These are phyloP conservation scores for Papilio machaon DNA, from an alignment of 1,140 invertebrate species.

Conservation along the genomic window DNA sequence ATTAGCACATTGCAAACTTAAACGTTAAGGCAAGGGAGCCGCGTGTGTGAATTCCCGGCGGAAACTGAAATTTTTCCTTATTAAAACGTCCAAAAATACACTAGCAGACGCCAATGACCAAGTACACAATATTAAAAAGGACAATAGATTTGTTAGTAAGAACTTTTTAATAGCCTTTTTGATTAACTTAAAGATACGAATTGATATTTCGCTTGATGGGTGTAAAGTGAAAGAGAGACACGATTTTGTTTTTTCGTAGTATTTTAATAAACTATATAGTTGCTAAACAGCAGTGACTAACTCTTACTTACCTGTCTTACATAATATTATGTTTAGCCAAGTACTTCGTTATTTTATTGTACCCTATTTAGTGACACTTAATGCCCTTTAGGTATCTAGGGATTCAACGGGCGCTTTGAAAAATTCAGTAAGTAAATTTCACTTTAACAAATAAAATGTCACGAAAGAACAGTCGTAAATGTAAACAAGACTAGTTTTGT, in stretches of 20 bases:
- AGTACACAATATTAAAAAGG: not conserved
- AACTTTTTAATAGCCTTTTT: too few species aligned
- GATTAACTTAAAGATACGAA: too few species aligned
- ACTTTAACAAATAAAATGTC: not conserved
- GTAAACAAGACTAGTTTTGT: not conserved
- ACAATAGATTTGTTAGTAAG: not conserved
- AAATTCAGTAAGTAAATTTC: constrained; percentile 5
- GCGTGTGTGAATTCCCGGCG: not conserved
- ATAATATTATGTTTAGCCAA: not conserved
- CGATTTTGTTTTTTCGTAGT: not conserved
- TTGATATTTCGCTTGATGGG: too few species aligned
- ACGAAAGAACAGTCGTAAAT: not conserved
- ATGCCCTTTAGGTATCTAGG: not conserved
- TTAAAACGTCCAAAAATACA: not conserved
- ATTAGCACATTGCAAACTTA: too few species aligned
- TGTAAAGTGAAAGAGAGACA: too few species aligned
- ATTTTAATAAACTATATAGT: not conserved
- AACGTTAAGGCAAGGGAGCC: not conserved
- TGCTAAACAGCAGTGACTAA: not conserved
- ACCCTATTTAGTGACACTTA: not conserved
- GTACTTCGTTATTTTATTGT: not conserved
- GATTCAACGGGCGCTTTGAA: not conserved
- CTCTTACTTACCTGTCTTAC: not conserved
- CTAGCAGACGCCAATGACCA: not conserved
- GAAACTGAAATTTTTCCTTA: not conserved